Evolutionary conservation across 2,888 invertebrate genomes (phyloP).

Genomic region (Troglohyphantes excavatus): DNA sequence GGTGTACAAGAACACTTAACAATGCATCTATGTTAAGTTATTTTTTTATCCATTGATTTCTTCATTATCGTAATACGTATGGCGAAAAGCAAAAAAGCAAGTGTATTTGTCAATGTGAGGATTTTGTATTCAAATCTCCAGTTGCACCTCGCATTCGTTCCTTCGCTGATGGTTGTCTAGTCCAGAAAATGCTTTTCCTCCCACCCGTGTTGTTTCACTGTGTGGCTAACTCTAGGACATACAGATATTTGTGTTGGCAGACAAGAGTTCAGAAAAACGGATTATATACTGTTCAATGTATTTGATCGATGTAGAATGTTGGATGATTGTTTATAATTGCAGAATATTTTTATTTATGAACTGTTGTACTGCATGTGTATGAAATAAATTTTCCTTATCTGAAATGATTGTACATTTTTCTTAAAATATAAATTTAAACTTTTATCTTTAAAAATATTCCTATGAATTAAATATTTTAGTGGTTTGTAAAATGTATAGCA

Average conservation of each 20-base stretch:
- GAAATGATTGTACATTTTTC: too few relatives aligned
- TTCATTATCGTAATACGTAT: too few relatives aligned
- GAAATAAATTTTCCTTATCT: slow-evolving; percentile 68
- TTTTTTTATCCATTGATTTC: too few relatives aligned
- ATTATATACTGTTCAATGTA: slow-evolving; percentile 35
- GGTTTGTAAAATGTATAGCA: too few relatives aligned
- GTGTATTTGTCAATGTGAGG: not conserved
- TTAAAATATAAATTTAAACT: too few relatives aligned
- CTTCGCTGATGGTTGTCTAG: slow-evolving; percentile 9
- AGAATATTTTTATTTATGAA: slow-evolving; percentile 58
- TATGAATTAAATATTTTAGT: too few relatives aligned
- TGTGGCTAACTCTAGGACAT: not conserved
- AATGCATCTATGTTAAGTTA: too few relatives aligned
- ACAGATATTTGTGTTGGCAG: slow-evolving; percentile 19
- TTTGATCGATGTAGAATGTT: slow-evolving; percentile 39
- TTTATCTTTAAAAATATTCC: too few relatives aligned
- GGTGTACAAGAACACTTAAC: too few relatives aligned
- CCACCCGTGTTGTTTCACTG: not conserved
- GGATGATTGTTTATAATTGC: slow-evolving; percentile 32
- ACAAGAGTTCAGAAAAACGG: slow-evolving; percentile 8
- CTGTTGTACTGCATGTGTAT: slow-evolving; percentile 66
- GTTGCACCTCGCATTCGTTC: not conserved
- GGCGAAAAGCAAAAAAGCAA: too few relatives aligned
- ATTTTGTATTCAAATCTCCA: not conserved
- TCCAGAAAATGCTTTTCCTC: slow-evolving; percentile 5